phyloP scores from a whole-genome alignment of 2,888 invertebrate species.

The Tenodera sinensis region DNA sequence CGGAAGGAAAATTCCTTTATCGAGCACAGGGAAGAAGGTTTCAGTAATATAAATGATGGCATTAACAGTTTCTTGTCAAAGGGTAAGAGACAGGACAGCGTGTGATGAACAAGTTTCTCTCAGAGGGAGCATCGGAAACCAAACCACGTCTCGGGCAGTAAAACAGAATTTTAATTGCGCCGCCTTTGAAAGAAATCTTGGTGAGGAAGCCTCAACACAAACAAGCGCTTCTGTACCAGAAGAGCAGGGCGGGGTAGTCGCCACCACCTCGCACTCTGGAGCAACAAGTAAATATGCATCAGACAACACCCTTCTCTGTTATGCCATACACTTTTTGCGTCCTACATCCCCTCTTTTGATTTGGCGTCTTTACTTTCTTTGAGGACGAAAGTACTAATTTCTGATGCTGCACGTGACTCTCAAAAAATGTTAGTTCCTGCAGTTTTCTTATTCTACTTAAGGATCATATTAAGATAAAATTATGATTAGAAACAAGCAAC shows the following conservation, averaged over 20 bases:
- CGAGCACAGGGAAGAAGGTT: not conserved
- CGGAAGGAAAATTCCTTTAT: not conserved
- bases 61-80: not conserved
- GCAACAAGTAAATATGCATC: not conserved
- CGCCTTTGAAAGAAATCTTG: slow-evolving; percentile 5
- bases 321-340: too few relatives aligned
- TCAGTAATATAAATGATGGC: not conserved
- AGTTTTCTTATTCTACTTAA: too few relatives aligned
- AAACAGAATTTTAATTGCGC: slow-evolving; percentile 10
- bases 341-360: too few relatives aligned
- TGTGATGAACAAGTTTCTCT: not conserved
- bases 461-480: too few relatives aligned
- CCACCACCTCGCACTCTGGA: not conserved
- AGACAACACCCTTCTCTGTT: too few relatives aligned
- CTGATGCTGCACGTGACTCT: too few relatives aligned
- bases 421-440: too few relatives aligned
- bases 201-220: not conserved
- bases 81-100: not conserved
- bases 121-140: not conserved
- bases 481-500: too few relatives aligned
- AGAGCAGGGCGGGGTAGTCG: too few relatives aligned
- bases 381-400: too few relatives aligned
- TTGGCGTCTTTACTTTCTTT: too few relatives aligned
- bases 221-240: not conserved
- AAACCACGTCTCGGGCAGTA: slow-evolving; percentile 9